phyloP scores from a whole-genome alignment of 2,797 vertebrate genomes.

The Macrochelys suwanniensis region DNA sequence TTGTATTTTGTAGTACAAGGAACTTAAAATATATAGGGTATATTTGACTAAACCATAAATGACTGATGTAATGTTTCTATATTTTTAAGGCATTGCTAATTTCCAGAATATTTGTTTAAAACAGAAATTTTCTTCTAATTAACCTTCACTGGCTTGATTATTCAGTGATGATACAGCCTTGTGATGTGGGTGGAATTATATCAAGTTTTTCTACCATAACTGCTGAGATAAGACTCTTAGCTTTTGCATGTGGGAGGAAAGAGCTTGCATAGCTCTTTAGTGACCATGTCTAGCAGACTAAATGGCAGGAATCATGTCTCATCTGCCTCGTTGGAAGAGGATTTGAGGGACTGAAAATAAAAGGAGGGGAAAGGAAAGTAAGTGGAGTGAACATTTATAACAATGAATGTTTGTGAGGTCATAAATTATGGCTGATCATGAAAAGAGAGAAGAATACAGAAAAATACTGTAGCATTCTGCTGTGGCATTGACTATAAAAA shows the following conservation, averaged over 20 bases:
- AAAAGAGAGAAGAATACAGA: neutral
- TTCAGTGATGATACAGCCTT: neutral
- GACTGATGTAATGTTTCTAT: neutral
- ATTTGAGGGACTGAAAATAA: neutral
- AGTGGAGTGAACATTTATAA: neutral
- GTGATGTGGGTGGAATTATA: neutral
- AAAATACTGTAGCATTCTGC: accelerated
- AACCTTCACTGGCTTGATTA: neutral
- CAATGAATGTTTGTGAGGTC: neutral
- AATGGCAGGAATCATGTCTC: neutral
- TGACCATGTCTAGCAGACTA: neutral
- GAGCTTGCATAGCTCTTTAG: neutral
- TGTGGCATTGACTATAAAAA: neutral
- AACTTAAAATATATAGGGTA: neutral
- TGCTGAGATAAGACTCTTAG: neutral
- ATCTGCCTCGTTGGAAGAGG: neutral
- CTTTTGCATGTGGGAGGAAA: neutral
- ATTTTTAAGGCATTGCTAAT: neutral
- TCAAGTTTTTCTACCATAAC: neutral
- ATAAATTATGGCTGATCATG: neutral
- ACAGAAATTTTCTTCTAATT: neutral
- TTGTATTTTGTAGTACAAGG: neutral
- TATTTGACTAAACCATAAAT: neutral
- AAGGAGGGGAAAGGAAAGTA: neutral
- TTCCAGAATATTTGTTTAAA: neutral